These are phyloP conservation scores for Oikopleura vanhoeffeni DNA, from an alignment of 23 tunicate species.

Conservation along the genomic window DNA sequence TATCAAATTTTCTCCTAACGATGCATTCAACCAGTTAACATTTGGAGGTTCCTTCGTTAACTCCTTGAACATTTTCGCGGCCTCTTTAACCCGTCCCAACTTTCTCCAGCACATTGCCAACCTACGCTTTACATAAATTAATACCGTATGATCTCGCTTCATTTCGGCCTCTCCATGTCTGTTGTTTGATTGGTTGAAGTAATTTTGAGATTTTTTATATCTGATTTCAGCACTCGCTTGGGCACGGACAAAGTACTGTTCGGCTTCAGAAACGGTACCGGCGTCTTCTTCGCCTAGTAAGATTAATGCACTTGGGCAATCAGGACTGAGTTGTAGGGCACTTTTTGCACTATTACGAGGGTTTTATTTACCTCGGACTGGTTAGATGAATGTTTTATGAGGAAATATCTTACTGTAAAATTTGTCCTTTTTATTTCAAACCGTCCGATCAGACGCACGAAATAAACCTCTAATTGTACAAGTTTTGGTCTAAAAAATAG, in stretches of 20 bases:
- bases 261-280: slow-evolving; percentile 52
- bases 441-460: too few species aligned
- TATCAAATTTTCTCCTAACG: slow-evolving; percentile 36
- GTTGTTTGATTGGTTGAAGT: slow-evolving; percentile 40
- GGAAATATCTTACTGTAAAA: too few species aligned
- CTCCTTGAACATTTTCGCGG: slow-evolving; percentile 76
- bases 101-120: slow-evolving; percentile 70
- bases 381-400: too few species aligned
- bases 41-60: slow-evolving; percentile 21
- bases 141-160: slow-evolving; percentile 50
- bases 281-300: slow-evolving; percentile 46
- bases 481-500: too few species aligned
- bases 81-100: slow-evolving; percentile 55
- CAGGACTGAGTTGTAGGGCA: neutral
- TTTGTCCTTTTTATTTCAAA: too few species aligned
- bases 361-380: too few species aligned
- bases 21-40: slow-evolving; percentile 12
- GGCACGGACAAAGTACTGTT: slow-evolving; percentile 36
- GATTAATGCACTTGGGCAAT: neutral
- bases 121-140: slow-evolving; percentile 56
- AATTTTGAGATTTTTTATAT: slow-evolving; percentile 31
- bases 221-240: slow-evolving; percentile 36
- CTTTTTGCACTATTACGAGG: neutral
- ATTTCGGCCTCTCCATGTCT: slow-evolving; percentile 31
- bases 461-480: too few species aligned